Evolutionary conservation across 2,797 vertebrate species (phyloP).

Genomic region (Numenius phaeopus): DNA sequence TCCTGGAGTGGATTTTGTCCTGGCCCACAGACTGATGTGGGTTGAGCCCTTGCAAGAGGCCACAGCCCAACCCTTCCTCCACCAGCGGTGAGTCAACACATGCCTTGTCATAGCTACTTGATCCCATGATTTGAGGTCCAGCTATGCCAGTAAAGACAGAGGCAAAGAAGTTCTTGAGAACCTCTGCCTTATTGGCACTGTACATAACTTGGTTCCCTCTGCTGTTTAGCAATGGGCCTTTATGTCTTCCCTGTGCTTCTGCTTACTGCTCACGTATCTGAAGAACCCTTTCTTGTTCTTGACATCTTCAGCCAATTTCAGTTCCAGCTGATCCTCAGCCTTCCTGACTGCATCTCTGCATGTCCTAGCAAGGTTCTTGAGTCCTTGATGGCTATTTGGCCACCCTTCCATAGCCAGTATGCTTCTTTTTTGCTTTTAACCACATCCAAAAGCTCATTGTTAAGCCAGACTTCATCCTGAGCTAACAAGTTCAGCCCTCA

Average conservation of each 20-base stretch:
- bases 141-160: background rate
- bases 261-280: background rate
- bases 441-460: background rate
- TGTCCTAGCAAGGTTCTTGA: background rate
- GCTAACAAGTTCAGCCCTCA: background rate
- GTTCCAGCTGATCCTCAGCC: background rate
- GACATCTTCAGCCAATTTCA: background rate
- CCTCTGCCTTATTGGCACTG: background rate
- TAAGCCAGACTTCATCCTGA: background rate
- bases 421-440: background rate
- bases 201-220: background rate
- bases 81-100: background rate
- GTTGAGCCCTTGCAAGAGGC: background rate
- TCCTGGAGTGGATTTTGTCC: background rate
- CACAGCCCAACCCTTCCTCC: background rate
- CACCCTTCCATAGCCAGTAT: background rate
- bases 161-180: background rate
- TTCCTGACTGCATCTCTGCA: background rate
- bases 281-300: background rate
- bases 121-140: background rate
- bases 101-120: background rate
- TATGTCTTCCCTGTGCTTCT: background rate
- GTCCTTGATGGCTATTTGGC: background rate
- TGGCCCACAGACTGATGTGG: background rate
- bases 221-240: background rate